Evolutionary conservation across 2,888 invertebrate genomes (phyloP).

Genomic region (Choristoneura rosaceana): DNA sequence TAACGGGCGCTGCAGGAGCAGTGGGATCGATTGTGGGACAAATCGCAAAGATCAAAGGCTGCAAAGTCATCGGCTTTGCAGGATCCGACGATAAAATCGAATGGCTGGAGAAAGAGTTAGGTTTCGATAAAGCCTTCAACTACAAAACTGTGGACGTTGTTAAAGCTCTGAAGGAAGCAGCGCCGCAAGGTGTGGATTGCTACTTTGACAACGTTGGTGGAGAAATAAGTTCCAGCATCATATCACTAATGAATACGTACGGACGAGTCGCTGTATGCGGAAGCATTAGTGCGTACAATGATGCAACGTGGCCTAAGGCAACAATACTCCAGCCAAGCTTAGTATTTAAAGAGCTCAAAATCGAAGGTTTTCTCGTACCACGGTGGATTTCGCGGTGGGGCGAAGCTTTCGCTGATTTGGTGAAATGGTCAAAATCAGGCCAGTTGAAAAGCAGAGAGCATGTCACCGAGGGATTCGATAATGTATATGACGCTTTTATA

Average conservation of each 20-base stretch:
- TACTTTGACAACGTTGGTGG: constrained; percentile 92
- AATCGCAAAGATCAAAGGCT: constrained; percentile 89
- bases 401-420: constrained; percentile 83
- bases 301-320: constrained; percentile 59
- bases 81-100: constrained; percentile 89
- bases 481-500: constrained; percentile 87
- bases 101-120: constrained; percentile 87
- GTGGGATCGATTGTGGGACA: constrained; percentile 91
- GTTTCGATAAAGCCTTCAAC: constrained; percentile 90
- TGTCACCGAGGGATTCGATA: constrained; percentile 87
- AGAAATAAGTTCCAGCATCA: constrained; percentile 84
- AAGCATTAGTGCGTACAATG: constrained; percentile 85
- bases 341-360: constrained; percentile 79
- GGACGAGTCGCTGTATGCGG: constrained; percentile 88
- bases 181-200: constrained; percentile 89
- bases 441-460: constrained; percentile 87
- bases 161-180: constrained; percentile 85
- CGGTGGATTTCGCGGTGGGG: constrained; percentile 79
- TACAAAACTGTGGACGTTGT: constrained; percentile 88
- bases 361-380: constrained; percentile 82
- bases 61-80: constrained; percentile 88
- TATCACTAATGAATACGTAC: constrained; percentile 85
- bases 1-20: constrained; percentile 90
- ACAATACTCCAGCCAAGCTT: constrained; percentile 78
- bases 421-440: constrained; percentile 84